Conservation (phyloP, 2,888 invertebrate genomes). For the Parnassius orleans region DNA sequence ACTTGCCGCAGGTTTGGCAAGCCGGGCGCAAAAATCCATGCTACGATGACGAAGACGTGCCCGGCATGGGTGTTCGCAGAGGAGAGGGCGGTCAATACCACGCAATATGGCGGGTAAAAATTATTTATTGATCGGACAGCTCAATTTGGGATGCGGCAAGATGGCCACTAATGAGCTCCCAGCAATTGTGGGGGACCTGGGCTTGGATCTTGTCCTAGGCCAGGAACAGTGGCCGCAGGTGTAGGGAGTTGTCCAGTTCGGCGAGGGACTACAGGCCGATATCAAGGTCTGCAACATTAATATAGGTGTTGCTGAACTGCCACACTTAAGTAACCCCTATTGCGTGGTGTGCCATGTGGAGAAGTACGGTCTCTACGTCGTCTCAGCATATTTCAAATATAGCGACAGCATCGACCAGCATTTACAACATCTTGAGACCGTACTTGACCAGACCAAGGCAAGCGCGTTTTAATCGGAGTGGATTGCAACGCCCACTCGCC, state of each 20-base stretch:
- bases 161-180: conserved; percentile 34
- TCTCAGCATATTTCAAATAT: conserved; percentile 35
- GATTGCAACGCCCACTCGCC: conserved; percentile 30
- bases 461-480: conserved; percentile 22
- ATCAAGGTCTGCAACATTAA: rapidly evolving
- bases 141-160: conserved; percentile 30
- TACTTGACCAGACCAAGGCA: conserved; percentile 8
- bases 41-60: conserved; percentile 29
- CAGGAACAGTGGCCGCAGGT: conserved; percentile 35
- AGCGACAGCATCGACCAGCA: not conserved
- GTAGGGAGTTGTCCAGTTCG: conserved; percentile 6
- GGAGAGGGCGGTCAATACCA: not conserved
- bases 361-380: conserved; percentile 25
- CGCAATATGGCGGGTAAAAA: conserved; percentile 22
- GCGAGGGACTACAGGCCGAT: not conserved
- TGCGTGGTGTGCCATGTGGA: conserved; percentile 25
- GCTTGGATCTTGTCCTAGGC: conserved; percentile 32
- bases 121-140: conserved; percentile 28
- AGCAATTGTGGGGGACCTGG: conserved; percentile 18
- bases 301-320: conserved; percentile 20
- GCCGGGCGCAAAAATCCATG: conserved; percentile 20
- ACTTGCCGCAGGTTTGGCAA: conserved; percentile 33
- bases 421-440: not conserved
- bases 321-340: conserved; percentile 28
- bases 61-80: conserved; percentile 32